These are phyloP conservation scores for Zaprionus inermis DNA, from an alignment of 1,140 invertebrate genomes.

Conservation along the genomic window DNA sequence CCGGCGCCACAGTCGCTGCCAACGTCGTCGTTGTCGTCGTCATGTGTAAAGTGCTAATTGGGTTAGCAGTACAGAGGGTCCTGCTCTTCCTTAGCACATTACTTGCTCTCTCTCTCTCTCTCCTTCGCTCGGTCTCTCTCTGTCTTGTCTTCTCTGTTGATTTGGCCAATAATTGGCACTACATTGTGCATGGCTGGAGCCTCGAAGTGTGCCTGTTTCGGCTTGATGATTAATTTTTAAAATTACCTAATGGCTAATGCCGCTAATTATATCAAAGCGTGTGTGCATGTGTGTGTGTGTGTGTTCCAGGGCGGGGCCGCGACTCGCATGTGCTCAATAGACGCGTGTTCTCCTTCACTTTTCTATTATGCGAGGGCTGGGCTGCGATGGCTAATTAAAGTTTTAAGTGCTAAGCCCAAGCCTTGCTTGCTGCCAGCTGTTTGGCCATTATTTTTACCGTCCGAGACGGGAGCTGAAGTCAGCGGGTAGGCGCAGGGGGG, in stretches of 20 bases:
- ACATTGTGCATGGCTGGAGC: slow-evolving; percentile 21
- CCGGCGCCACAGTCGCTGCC: slow-evolving; percentile 1
- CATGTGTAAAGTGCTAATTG: slow-evolving; percentile 81
- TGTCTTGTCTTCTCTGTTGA: slow-evolving; percentile 16
- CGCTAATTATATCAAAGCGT: slow-evolving; percentile 73
- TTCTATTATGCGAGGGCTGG: slow-evolving; percentile 7
- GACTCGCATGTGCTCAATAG: slow-evolving; percentile 3
- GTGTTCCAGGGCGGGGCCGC: slow-evolving; percentile 18
- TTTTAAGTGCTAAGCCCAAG: slow-evolving; percentile 63
- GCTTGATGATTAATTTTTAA: slow-evolving; percentile 69
- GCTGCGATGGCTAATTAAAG: slow-evolving; percentile 75
- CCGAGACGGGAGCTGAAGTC: not conserved
- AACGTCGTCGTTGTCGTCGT: slow-evolving; percentile 9
- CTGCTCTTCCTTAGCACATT: not conserved
- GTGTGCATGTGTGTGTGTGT: slow-evolving; percentile 35
- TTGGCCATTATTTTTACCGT: slow-evolving; percentile 49
- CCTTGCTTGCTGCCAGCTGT: slow-evolving; percentile 39
- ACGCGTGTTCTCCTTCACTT: not conserved
- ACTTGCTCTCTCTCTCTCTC: no score
- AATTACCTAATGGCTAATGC: slow-evolving; percentile 68
- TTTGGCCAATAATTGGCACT: slow-evolving; percentile 49
- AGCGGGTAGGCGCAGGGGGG: not conserved
- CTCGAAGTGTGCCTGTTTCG: not conserved
- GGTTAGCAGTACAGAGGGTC: slow-evolving; percentile 52
- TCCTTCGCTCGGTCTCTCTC: no score